Percentiles rank a stretch among this genome's conserved stretches.
Evolutionary conservation across 92 coral and sea anemone genomes (phyloP).

Genomic region (Pocillopora grandis): DNA sequence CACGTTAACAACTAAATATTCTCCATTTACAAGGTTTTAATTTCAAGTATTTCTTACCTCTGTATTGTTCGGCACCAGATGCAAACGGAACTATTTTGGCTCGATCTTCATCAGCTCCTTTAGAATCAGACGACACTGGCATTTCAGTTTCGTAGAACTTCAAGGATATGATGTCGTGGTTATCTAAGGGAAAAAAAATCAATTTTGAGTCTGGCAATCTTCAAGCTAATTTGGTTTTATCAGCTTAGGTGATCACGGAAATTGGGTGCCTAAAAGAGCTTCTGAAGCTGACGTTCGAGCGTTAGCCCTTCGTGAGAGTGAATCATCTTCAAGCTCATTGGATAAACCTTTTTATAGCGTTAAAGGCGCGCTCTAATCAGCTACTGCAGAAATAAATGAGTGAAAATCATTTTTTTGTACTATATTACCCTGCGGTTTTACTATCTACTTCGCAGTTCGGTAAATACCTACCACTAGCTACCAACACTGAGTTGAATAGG

Average conservation of each 20-base stretch:
- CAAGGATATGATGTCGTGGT: slow-evolving; percentile 92
- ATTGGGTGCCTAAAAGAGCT: too few relatives aligned
- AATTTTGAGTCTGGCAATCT: neutral
- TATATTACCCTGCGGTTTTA: too few relatives aligned
- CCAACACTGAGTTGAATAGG: too few relatives aligned
- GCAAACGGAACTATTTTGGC: slow-evolving; percentile 79
- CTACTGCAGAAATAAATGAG: too few relatives aligned
- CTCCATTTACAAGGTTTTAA: neutral
- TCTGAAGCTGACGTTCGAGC: too few relatives aligned
- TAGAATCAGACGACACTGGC: slow-evolving; percentile 48
- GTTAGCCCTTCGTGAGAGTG: too few relatives aligned
- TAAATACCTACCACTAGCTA: too few relatives aligned
- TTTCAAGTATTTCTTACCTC: slow-evolving; percentile 64
- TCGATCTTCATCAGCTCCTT: slow-evolving; percentile 52
- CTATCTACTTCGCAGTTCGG: too few relatives aligned
- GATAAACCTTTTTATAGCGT: too few relatives aligned
- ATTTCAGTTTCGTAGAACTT: slow-evolving; percentile 92
- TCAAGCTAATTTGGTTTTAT: neutral
- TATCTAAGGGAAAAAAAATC: slow-evolving; percentile 46
- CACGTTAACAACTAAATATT: neutral
- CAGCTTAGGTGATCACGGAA: neutral
- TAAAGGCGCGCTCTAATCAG: too few relatives aligned
- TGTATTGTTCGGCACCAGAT: slow-evolving; percentile 77
- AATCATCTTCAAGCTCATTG: too few relatives aligned
- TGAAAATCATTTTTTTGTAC: too few relatives aligned